These are phyloP conservation scores for Gasteruption jaculator DNA, from an alignment of 2,888 invertebrate genomes.

Conservation along the genomic window DNA sequence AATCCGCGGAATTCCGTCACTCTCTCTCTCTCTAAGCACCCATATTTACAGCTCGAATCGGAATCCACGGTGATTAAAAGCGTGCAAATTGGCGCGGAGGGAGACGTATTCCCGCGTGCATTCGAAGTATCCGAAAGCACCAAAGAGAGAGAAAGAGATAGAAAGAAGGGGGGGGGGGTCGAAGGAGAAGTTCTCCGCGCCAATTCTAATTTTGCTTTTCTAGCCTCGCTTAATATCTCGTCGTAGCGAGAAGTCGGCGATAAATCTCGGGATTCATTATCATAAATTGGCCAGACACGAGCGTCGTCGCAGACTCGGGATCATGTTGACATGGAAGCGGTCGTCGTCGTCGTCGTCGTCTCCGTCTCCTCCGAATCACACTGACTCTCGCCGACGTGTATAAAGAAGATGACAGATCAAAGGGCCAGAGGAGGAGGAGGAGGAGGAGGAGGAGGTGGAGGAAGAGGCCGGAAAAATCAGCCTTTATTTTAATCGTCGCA, in stretches of 20 bases:
- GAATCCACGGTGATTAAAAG: too few relatives aligned
- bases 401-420: slow-evolving; percentile 42
- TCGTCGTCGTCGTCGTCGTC: slow-evolving; percentile 19
- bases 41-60: too few relatives aligned
- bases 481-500: too few relatives aligned
- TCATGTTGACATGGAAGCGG: slow-evolving; percentile 33
- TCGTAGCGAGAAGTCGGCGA: slow-evolving; percentile 39
- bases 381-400: too few relatives aligned
- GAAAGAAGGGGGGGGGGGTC: not conserved
- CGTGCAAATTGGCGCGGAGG: too few relatives aligned
- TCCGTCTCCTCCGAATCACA: too few relatives aligned
- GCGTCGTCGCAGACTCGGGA: slow-evolving; percentile 21
- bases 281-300: slow-evolving; percentile 42
- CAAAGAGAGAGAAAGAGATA: slow-evolving; percentile 6
- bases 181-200: slow-evolving; percentile 20
- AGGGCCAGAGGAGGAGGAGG: slow-evolving; percentile 28
- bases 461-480: too few relatives aligned
- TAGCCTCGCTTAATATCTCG: slow-evolving; percentile 40
- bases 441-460: too few relatives aligned
- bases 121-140: not conserved
- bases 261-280: slow-evolving; percentile 46
- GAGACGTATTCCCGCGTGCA: not conserved
- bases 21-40: too few relatives aligned
- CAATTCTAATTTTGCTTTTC: slow-evolving; percentile 42
- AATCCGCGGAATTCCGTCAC: too few relatives aligned